Evolutionary conservation across 2,888 invertebrate species (phyloP).

Genomic region (Dryadula phaetusa): DNA sequence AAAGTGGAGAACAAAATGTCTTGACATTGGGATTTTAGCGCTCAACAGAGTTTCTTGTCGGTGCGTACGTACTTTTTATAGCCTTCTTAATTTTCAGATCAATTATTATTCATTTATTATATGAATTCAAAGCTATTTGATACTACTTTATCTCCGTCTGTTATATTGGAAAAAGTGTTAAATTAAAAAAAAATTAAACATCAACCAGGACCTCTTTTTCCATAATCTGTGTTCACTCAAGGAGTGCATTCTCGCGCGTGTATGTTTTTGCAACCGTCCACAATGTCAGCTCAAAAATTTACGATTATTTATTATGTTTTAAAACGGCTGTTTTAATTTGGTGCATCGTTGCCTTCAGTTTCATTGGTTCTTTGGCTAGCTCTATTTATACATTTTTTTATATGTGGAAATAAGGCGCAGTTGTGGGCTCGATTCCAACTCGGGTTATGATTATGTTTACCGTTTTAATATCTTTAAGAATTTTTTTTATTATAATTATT

Average conservation of each 20-base stretch:
- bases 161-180: not conserved
- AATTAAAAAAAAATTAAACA: not conserved
- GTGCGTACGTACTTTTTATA: too few species aligned
- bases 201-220: not conserved
- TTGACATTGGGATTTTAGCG: not conserved
- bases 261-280: constrained; percentile 59
- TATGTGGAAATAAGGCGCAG: too few species aligned
- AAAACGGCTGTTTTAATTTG: constrained; percentile 44
- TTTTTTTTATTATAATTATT: too few species aligned
- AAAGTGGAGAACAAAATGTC: not conserved
- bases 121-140: too few species aligned
- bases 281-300: constrained; percentile 65
- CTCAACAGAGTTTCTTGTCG: too few species aligned
- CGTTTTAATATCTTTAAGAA: too few species aligned
- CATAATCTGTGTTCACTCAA: constrained; percentile 4
- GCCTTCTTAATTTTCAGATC: too few species aligned
- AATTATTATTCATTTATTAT: too few species aligned
- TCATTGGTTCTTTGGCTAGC: constrained; percentile 16
- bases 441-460: too few species aligned
- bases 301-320: constrained; percentile 52
- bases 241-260: constrained; percentile 63
- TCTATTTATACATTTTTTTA: not conserved
- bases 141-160: too few species aligned
- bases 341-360: constrained; percentile 31
- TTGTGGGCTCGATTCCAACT: too few species aligned